Conservation (phyloP, 2,113 vertebrate species). For the Maccullochella peelii region DNA sequence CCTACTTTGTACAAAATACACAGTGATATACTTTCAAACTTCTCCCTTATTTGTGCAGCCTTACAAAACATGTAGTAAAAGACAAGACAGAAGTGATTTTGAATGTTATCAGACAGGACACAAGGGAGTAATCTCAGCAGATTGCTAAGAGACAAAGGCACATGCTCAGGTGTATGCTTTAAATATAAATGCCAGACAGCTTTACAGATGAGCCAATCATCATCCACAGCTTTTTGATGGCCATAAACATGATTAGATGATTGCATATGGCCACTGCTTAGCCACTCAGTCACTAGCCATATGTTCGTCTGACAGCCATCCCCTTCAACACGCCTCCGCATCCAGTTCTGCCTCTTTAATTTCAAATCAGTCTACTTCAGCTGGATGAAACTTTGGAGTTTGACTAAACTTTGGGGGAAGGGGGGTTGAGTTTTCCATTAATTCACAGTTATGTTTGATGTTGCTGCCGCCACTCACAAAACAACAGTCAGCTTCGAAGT, state of each 20-base stretch:
- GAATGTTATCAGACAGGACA: constrained; percentile 54
- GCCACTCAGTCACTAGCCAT: constrained; percentile 75
- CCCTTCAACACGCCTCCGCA: constrained; percentile 59
- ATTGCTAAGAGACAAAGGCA: constrained; percentile 69
- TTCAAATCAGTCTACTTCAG: constrained; percentile 71
- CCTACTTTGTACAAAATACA: not conserved
- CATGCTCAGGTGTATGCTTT: constrained; percentile 68
- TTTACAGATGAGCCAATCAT: constrained; percentile 75
- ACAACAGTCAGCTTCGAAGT: constrained; percentile 67
- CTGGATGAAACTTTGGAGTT: constrained; percentile 62
- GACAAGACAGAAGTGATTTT: constrained; percentile 39
- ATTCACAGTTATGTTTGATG: constrained; percentile 72
- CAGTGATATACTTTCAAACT: not conserved
- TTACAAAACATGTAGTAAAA: constrained; percentile 22
- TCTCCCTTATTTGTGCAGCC: constrained; percentile 6
- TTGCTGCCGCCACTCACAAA: constrained; percentile 59
- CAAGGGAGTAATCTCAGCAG: constrained; percentile 66
- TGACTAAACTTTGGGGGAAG: constrained; percentile 54
- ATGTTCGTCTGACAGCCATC: constrained; percentile 77
- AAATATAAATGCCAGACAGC: constrained; percentile 66
- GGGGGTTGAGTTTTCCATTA: constrained; percentile 40
- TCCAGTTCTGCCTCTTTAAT: constrained; percentile 73
- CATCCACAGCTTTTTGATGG: constrained; percentile 68
- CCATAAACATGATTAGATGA: constrained; percentile 76
- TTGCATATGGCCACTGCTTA: constrained; percentile 78